Evolutionary conservation across 2,797 vertebrate genomes (phyloP), one percentile per base, ranked within the genome.

Genomic region (Uromys caudimaculatus): DNA sequence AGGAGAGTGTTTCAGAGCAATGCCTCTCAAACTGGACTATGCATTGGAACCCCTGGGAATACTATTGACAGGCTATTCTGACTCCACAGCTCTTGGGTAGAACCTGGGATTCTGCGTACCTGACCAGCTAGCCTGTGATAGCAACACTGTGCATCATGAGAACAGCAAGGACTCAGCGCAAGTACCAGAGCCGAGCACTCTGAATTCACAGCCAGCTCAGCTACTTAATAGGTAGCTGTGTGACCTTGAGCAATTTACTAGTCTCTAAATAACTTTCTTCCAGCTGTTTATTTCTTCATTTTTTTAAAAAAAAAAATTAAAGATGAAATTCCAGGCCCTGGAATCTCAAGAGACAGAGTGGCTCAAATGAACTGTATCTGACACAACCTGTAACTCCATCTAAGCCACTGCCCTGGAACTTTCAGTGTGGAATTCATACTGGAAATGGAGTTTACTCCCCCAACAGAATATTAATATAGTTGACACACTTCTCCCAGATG

Each of bases 191-290:
- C 76, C 3, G 64, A 47, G 58, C 14, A 17, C 21, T 44, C 67
- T 17, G 24, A 47, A 58, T 54, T 92, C 41, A 84, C 16, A 73
- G 52, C 47, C 41, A 64, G 47, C 11, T 92, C 71, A 89, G 89
- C 84, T 35, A 54, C 38, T 47, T 58, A 56, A 64, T 3, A 7
- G 17, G 8, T 1, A 44, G 58, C 32, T 56, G 4, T 69, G 44
- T 76, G 56, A 58, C 35, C 62, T 27, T 54, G 32, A 81, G 38
- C 50, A 89, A 79, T 19, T 75, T 78, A 60, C 35, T 92, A 50
- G 54, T 96, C 62, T 94, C 96, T 78, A 56, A 11, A 73, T 60
- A 81, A 93, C 75, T 73, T 79, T 77, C 10, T 16, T 21, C 27
- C 35, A 69, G 7, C 1, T 62, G 27, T 54, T 84, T 67, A 38